phyloP scores from a whole-genome alignment of 2,113 vertebrate species.

The Chloropsis hardwickii region DNA sequence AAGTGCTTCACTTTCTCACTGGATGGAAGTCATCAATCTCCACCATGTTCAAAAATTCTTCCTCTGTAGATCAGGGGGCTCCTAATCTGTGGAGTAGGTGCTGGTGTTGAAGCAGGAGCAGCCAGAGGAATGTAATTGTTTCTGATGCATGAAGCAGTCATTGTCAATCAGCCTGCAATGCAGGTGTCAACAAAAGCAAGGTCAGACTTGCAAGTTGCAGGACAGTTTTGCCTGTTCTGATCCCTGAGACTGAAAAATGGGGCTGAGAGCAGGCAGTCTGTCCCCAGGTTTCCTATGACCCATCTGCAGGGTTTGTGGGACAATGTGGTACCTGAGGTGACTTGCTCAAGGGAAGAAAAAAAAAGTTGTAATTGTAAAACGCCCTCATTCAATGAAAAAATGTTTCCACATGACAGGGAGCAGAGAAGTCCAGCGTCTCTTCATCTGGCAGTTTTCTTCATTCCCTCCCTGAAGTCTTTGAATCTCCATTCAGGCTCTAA shows the following conservation, averaged over 20 bases:
- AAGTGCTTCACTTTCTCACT: neutral
- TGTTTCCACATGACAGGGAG: neutral
- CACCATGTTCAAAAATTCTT: neutral
- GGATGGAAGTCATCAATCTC: conserved; percentile 1
- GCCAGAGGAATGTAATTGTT: neutral
- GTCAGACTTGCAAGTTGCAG: neutral
- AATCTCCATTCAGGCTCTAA: neutral
- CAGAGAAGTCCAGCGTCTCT: neutral
- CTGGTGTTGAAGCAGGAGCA: neutral
- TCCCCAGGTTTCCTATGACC: neutral
- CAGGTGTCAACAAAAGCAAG: neutral
- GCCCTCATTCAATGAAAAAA: neutral
- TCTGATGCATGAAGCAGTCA: neutral
- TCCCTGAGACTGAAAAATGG: neutral
- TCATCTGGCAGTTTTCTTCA: neutral
- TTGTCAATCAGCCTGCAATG: neutral
- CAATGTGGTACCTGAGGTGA: neutral
- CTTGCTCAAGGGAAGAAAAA: neutral
- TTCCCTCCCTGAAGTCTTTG: neutral
- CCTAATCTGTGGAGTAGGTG: neutral
- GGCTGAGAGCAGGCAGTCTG: neutral
- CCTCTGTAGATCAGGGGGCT: neutral
- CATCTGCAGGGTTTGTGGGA: neutral
- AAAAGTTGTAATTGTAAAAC: neutral
- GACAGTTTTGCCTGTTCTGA: neutral